These are phyloP conservation scores for Caranx melampygus DNA, from an alignment of 2,113 vertebrate species.

Conservation along the genomic window DNA sequence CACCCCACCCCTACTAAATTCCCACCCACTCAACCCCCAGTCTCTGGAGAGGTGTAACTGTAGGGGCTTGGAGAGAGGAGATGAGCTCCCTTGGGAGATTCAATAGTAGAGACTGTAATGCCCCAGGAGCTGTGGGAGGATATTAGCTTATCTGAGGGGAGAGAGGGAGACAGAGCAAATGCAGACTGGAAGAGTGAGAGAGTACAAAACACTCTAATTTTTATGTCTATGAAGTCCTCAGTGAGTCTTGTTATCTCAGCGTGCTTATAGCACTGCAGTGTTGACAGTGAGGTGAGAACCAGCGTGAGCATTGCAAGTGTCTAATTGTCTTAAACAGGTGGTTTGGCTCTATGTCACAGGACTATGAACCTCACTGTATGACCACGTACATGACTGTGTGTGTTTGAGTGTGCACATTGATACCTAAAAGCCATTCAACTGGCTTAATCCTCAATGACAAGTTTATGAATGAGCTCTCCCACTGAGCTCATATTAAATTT, in stretches of 20 bases:
- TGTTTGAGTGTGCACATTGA: background rate
- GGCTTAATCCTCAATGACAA: constrained; percentile 30
- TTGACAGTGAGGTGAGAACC: constrained; percentile 45
- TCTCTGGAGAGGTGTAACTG: constrained; percentile 65
- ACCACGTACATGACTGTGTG: constrained; percentile 5
- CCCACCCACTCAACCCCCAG: constrained; percentile 17
- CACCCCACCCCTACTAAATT: background rate
- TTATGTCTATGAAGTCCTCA: constrained; percentile 36
- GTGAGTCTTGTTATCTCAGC: constrained; percentile 45
- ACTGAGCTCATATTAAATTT: constrained; percentile 12
- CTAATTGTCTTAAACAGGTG: constrained; percentile 58
- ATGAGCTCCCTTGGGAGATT: constrained; percentile 63
- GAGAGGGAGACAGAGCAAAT: constrained; percentile 16
- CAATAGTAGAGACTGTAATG: constrained; percentile 57
- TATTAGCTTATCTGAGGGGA: constrained; percentile 75
- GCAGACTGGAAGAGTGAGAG: constrained; percentile 17
- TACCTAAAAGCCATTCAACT: background rate
- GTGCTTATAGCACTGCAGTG: constrained; percentile 14
- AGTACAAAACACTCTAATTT: constrained; percentile 34
- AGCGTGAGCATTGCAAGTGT: constrained; percentile 30
- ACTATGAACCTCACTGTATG: background rate
- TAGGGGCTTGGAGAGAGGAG: constrained; percentile 52
- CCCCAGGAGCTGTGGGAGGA: constrained; percentile 59
- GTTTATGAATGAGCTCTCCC: constrained; percentile 42
- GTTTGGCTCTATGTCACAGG: constrained; percentile 4